Evolutionary conservation across 2,797 vertebrate species (phyloP).

Genomic region (Gadopsis marmoratus): DNA sequence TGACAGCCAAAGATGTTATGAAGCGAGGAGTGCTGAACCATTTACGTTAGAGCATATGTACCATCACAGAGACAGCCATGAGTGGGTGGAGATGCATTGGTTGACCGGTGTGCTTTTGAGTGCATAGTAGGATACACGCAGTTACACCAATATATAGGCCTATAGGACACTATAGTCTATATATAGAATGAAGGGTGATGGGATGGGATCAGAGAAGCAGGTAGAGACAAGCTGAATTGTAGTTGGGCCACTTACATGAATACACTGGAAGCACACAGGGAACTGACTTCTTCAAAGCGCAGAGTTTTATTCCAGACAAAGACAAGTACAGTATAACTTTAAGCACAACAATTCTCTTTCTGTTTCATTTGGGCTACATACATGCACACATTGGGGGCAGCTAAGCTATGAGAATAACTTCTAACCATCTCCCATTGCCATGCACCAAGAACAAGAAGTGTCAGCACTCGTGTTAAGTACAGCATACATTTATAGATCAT

Average conservation of each 20-base stretch:
- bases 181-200: conserved; percentile 61
- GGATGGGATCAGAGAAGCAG: conserved; percentile 65
- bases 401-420: conserved; percentile 23
- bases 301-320: conserved; percentile 85
- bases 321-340: conserved; percentile 77
- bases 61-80: conserved; percentile 56
- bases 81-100: conserved; percentile 46
- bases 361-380: conserved; percentile 43
- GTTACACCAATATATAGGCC: conserved; percentile 68
- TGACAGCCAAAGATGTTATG: conserved; percentile 36
- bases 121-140: conserved; percentile 49
- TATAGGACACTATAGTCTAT: conserved; percentile 48
- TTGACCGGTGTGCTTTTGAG: conserved; percentile 24
- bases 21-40: conserved; percentile 15
- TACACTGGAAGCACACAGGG: conserved; percentile 76
- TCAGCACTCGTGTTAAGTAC: conserved; percentile 21
- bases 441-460: conserved; percentile 60
- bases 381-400: conserved; percentile 69
- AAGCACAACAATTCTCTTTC: conserved; percentile 54
- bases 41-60: conserved; percentile 37
- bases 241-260: conserved; percentile 81
- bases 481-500: conserved; percentile 22
- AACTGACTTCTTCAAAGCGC: conserved; percentile 83
- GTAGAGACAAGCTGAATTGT: conserved; percentile 72
- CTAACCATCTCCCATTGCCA: conserved; percentile 50